Conservation (phyloP, 2,888 invertebrate genomes). For the Heliconius ismenius region DNA sequence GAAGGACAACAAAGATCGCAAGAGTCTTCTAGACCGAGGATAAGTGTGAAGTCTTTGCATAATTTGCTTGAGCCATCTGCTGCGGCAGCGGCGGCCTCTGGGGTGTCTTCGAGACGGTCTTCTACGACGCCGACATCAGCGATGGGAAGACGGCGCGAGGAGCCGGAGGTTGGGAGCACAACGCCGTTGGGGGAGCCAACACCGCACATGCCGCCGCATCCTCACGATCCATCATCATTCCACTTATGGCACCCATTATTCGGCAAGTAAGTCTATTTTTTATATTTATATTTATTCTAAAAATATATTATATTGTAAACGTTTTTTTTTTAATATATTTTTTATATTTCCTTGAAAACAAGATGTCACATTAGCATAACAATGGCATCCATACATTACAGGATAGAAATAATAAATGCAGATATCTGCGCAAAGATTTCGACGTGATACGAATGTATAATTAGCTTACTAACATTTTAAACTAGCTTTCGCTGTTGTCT, state of each 20-base stretch:
- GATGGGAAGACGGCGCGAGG: conserved; percentile 76
- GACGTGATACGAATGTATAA: conserved; percentile 29
- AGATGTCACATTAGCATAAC: conserved; percentile 37
- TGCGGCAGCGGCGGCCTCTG: conserved; percentile 84
- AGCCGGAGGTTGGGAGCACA: conserved; percentile 85
- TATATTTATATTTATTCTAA: conserved; percentile 8
- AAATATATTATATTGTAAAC: neutral
- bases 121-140: conserved; percentile 74
- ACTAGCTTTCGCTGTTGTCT: neutral
- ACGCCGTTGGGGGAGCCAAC: conserved; percentile 81
- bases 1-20: conserved; percentile 62
- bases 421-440: conserved; percentile 35
- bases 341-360: conserved; percentile 30
- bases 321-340: conserved; percentile 4
- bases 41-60: conserved; percentile 84
- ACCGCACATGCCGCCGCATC: conserved; percentile 56
- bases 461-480: neutral
- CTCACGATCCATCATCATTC: conserved; percentile 81
- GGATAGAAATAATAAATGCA: conserved; percentile 35
- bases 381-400: conserved; percentile 33
- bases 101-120: conserved; percentile 76
- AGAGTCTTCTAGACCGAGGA: conserved; percentile 81
- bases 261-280: conserved; percentile 86
- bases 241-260: conserved; percentile 93
- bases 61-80: conserved; percentile 75